Evolutionary conservation across 2,113 vertebrate species (phyloP).

Genomic region (Lagenorhynchus albirostris): DNA sequence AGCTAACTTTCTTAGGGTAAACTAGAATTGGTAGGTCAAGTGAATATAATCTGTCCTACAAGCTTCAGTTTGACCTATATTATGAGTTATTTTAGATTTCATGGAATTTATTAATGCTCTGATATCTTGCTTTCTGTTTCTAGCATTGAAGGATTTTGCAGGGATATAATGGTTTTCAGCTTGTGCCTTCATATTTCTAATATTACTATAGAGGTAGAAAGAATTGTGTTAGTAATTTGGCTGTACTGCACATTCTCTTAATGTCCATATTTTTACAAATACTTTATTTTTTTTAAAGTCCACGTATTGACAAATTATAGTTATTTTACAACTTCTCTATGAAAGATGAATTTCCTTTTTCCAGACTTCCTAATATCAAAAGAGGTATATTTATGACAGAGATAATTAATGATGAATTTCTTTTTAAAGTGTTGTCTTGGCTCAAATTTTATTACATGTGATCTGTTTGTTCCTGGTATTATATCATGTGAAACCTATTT

Average conservation of each 20-base stretch:
- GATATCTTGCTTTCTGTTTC: neutral
- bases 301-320: neutral
- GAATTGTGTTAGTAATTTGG: neutral
- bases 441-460: neutral
- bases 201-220: neutral
- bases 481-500: neutral
- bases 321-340: neutral
- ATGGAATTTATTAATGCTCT: neutral
- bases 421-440: constrained; percentile 5
- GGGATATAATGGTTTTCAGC: neutral
- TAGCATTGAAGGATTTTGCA: neutral
- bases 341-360: constrained; percentile 7
- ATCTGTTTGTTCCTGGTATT: neutral
- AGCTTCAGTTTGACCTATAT: neutral
- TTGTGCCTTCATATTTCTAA: constrained; percentile 6
- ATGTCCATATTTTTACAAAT: neutral
- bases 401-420: constrained; percentile 29
- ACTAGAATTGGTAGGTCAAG: neutral
- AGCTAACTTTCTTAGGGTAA: neutral
- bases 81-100: constrained; percentile 7
- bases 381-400: neutral
- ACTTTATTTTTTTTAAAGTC: neutral
- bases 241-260: neutral
- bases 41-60: neutral
- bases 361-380: neutral